Percentiles rank a stretch among this genome's conserved stretches.
Conservation (phyloP, 2,888 invertebrate genomes). For the Caenorhabditis sp. region DNA sequence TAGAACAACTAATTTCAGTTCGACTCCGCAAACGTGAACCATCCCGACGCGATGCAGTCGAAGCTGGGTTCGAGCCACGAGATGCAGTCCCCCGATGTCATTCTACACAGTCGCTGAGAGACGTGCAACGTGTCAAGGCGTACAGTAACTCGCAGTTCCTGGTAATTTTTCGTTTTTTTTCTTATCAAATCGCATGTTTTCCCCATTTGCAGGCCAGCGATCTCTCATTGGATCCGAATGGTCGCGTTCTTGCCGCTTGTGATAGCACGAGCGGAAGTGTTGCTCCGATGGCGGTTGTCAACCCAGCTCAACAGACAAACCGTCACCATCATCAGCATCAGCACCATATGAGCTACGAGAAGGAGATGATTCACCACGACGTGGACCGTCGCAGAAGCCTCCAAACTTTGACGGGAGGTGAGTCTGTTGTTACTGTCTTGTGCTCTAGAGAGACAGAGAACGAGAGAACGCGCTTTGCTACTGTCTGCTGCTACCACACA, state of each 20-base stretch:
- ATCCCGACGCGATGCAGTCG: slow-evolving; percentile 66
- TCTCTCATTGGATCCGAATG: slow-evolving; percentile 57
- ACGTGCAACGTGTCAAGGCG: slow-evolving; percentile 55
- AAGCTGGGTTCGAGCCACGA: slow-evolving; percentile 70
- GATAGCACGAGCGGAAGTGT: slow-evolving; percentile 54
- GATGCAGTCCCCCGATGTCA: slow-evolving; percentile 69
- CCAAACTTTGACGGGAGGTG: slow-evolving; percentile 51
- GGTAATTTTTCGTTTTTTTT: too few relatives aligned
- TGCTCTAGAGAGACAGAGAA: background rate
- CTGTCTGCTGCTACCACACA: slow-evolving; percentile 8
- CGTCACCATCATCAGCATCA: slow-evolving; percentile 25
- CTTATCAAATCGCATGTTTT: background rate
- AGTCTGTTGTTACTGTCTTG: slow-evolving; percentile 6
- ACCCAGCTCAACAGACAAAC: slow-evolving; percentile 34
- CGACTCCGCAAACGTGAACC: slow-evolving; percentile 66
- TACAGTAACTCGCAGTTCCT: slow-evolving; percentile 69
- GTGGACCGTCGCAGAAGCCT: slow-evolving; percentile 52
- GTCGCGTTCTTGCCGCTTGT: slow-evolving; percentile 49
- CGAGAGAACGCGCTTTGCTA: slow-evolving; percentile 6
- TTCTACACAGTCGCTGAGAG: slow-evolving; percentile 68
- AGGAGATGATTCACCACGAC: slow-evolving; percentile 36
- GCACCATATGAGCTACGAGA: slow-evolving; percentile 39
- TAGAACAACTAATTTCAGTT: too few relatives aligned
- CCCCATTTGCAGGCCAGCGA: slow-evolving; percentile 52
- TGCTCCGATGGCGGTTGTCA: slow-evolving; percentile 55